These are phyloP conservation scores for Lepus americanus DNA, from an alignment of 2,113 vertebrate species.

Conservation along the genomic window DNA sequence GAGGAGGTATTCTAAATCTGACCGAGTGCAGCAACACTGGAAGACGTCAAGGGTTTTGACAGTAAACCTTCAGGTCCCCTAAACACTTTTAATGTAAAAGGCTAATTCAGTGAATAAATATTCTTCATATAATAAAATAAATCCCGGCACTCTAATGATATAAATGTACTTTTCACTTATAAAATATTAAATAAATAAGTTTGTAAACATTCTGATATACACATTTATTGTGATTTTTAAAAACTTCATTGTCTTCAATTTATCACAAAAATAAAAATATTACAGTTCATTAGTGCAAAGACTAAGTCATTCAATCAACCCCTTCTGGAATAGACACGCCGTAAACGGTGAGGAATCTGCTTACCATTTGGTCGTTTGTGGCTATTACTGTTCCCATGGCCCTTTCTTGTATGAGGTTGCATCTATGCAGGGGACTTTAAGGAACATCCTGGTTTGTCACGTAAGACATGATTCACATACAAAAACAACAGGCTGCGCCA, in stretches of 20 bases:
- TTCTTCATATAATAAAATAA: conserved; percentile 85
- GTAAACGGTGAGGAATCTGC: conserved; percentile 36
- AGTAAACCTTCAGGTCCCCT: conserved; percentile 83
- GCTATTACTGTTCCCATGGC: not conserved
- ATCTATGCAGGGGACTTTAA: not conserved
- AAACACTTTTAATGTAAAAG: conserved; percentile 91
- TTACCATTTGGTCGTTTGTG: conserved; percentile 4
- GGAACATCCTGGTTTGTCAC: conserved; percentile 16
- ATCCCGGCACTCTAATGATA: conserved; percentile 81
- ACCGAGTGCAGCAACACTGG: conserved; percentile 80
- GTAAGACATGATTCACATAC: not conserved
- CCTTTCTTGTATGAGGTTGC: conserved; percentile 13
- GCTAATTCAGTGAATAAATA: conserved; percentile 85
- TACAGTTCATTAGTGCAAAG: conserved; percentile 83
- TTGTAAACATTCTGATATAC: conserved; percentile 73
- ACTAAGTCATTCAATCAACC: conserved; percentile 66
- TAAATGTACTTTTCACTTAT: conserved; percentile 76
- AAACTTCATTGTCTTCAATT: conserved; percentile 51
- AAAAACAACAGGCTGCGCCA: not conserved
- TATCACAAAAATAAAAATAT: conserved; percentile 65
- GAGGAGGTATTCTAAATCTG: conserved; percentile 83
- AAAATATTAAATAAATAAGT: conserved; percentile 85
- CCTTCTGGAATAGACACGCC: conserved; percentile 1
- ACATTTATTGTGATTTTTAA: conserved; percentile 40
- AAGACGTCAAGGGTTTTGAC: conserved; percentile 86